Base-by-base conservation (phyloP, 2,797 vertebrate species). In the Sebastes trivittatus region DNA sequence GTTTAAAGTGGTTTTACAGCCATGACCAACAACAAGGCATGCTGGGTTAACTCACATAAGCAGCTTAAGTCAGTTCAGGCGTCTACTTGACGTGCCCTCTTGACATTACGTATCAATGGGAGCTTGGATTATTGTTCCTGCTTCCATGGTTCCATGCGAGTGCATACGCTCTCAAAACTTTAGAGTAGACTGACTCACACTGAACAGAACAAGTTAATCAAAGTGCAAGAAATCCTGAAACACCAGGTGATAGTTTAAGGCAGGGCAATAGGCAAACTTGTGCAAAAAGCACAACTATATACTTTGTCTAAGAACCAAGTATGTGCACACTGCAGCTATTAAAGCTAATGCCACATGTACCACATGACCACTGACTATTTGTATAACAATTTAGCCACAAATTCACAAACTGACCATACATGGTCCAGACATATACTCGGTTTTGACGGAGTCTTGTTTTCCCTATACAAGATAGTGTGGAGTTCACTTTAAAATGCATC, bases 31-130 rank as follows among this genome's bases (percentile, higher is more conserved):
- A 7, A 46, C 25, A 54, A 14, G 27, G 46, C 64, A 29, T 63
- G 64, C 55, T 68, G 67, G 72, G 56, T 77, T 80, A 59, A 66
- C 29, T 69, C 60, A 73, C 38, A 77, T 69, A 69, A 88, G 60
- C 60, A 49, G 70, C 71, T 86, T 72, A 73, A 61, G 18, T 30
- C 23, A 58, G 63, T 60, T 70, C 56, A 84, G 54, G 72, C 5
- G 18, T 79, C 42, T 69, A 69, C 59, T n/a, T 46, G 18, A 52
- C 22, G 1, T 55, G 29, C 4, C 56, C 11, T 67, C 30, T 29
- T 71, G 23, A 75, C 70, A 32, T 65, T 54, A 32, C 10, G 1
- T 59, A 32, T 71, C 55, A 67, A 0, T 9, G 32, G 30, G 13
- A 70, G 4, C 32, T 62, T 49, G 16, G 42, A 46, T 46, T 46